phyloP scores from a whole-genome alignment of 2,113 vertebrate species.

The Eulacestoma nigropectus region DNA sequence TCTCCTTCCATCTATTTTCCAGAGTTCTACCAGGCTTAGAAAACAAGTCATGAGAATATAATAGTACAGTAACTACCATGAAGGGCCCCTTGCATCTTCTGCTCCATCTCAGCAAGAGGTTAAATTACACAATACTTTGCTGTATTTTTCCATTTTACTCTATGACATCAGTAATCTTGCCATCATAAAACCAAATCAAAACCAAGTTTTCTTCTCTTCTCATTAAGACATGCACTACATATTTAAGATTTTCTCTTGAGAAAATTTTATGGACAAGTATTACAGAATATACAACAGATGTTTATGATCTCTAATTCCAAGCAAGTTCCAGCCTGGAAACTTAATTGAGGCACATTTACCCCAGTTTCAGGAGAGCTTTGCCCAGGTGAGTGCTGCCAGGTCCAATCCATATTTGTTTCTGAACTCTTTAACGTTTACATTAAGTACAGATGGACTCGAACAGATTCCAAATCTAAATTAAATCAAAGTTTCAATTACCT shows the following conservation, averaged over 20 bases:
- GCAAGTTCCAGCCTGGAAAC: background rate
- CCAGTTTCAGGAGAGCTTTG: background rate
- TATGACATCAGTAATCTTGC: background rate
- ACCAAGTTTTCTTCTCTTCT: background rate
- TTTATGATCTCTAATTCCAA: background rate
- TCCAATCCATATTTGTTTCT: background rate
- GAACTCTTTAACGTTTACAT: background rate
- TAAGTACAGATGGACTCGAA: background rate
- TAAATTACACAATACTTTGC: background rate
- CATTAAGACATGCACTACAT: background rate
- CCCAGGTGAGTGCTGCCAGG: background rate
- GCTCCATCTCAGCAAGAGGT: background rate
- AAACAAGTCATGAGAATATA: background rate
- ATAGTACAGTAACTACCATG: background rate
- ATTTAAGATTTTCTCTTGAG: background rate
- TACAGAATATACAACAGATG: background rate
- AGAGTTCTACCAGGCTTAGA: background rate
- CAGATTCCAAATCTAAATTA: background rate
- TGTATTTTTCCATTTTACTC: background rate
- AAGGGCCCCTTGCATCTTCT: background rate
- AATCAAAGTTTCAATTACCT: background rate
- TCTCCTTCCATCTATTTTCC: background rate
- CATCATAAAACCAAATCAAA: slow-evolving; percentile 23
- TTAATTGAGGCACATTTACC: background rate
- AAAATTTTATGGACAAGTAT: background rate